Evolutionary conservation across 2,797 vertebrate species (phyloP).

Genomic region (Dallia pectoralis): DNA sequence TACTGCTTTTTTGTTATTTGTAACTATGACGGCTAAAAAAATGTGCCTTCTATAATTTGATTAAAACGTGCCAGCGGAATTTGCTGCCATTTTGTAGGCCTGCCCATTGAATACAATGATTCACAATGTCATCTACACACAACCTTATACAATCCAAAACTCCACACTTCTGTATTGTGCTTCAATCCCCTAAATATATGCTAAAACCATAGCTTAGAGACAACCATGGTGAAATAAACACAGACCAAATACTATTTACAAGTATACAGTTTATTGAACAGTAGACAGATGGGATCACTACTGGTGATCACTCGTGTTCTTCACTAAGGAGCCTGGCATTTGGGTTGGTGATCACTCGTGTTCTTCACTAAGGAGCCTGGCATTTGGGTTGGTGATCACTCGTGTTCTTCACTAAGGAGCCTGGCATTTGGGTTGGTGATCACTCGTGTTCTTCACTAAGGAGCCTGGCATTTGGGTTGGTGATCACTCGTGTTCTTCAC

Average conservation of each 20-base stretch:
- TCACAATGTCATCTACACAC: neutral
- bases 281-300: neutral
- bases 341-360: no score
- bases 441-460: no score
- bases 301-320: no score
- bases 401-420: no score
- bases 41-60: neutral
- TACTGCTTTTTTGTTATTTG: no score
- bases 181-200: neutral
- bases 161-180: neutral
- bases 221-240: neutral
- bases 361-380: no score
- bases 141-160: neutral
- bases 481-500: no score
- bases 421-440: no score
- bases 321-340: no score
- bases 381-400: no score
- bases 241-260: slow-evolving; percentile 7
- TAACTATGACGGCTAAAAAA: neutral
- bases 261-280: slow-evolving; percentile 72
- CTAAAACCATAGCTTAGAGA: no score
- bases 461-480: no score
- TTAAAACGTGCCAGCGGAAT: slow-evolving; percentile 5
- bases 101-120: neutral
- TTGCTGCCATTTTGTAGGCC: neutral